Base-by-base conservation (phyloP, 2,113 vertebrate genomes). In the Larimichthys polyactis region DNA sequence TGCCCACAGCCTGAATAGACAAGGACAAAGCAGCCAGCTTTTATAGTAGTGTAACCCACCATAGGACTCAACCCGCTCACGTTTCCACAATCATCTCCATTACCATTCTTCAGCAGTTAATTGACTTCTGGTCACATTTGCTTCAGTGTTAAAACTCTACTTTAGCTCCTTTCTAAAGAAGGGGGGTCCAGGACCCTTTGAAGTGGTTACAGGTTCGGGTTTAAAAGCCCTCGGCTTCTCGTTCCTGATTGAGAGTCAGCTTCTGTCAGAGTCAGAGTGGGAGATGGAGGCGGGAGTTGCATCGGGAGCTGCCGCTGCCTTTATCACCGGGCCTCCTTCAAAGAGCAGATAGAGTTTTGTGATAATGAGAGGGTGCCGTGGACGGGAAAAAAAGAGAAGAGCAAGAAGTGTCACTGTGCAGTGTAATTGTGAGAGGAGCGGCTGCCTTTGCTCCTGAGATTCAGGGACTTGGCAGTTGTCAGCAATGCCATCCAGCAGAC, bases 51-150 rank as follows among this genome's bases (percentile, higher is more conserved):
- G 67, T 60, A 64, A 68, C 63, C 40, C 62, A 48, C 43, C 58
- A 69, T 22, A 57, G 43, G 44, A 72, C 70, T 69, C 63, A 63
- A 5, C 49, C 54, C 1, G 3, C 14, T 52, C 66, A 83, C 51
- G 43, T 81, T 87, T 85, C 58, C 57, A 80, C 82, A 85, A 85
- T 91, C 83, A 85, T 90, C 84, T 87, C 89, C 71, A 90, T 91
- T 92, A 89, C 71, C 65, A 67, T 86, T 90, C 79, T 77, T 40
- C 85, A 71, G 81, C 63, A 82, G 83, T 89, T 92, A 91, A 91
- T 91, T 87, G 90, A 92, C 87, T 93, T 91, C 71, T 65, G 81
- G 85, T 79, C 89, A 86, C 84, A 89, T 90, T 92, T 85, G 79
- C 87, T 79, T 89, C 80, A 86, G 85, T 67, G 51, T 75, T 90